Evolutionary conservation across 2,113 vertebrate genomes (phyloP), one percentile per base, ranked within the genome.

Genomic region (Corydoras maculifer): DNA sequence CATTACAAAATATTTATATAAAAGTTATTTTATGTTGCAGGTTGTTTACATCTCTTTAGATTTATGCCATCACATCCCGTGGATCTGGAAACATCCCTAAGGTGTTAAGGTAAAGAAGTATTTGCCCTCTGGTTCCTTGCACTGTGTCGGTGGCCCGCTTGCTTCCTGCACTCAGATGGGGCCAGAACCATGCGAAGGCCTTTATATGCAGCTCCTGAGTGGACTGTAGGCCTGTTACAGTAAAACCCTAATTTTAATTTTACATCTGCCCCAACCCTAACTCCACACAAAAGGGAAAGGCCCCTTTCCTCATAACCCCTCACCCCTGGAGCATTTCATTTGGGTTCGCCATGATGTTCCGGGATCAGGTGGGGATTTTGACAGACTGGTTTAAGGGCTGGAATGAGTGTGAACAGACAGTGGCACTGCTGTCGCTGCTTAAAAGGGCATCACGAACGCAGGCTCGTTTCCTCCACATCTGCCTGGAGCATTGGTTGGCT

Each of bases 391-490:
- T 98, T 84, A 94, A 94, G 80, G 92, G 93, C 84, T 98, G 95
- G 95, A 98, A 96, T 73, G 95, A 97, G 86, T 97, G 95, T 69
- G 95, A 98, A 82, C 95, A 98, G 88, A 98, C 95, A 3, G 95
- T 97, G 86, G 95, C 95, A 30, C 90, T 98, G 76, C 86, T 98
- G 63, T 94, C 95, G 3, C 91, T 98, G 81, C 87, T 98, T 81
- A 97, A 97, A 87, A 90, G 93, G 62, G 91, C 93, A 69, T 95
- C 92, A 58, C 93, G 93, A 80, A 98, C 95, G 65, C 95, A 97
- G 81, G 94, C 94, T 32, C 94, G 95, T 63, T 98, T 98, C 80
- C 90, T 98, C 80, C 94, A 98, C 88, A 93, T 98, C 85, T 98
- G 93, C 87, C 90, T 97, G 82, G 95, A 98, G 85, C 95, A 98